A percentile compares a stretch with the other conserved stretches of the same genome.
These are phyloP conservation scores for Trimorus sp. DNA, from an alignment of 2,888 invertebrate species.

Conservation along the genomic window DNA sequence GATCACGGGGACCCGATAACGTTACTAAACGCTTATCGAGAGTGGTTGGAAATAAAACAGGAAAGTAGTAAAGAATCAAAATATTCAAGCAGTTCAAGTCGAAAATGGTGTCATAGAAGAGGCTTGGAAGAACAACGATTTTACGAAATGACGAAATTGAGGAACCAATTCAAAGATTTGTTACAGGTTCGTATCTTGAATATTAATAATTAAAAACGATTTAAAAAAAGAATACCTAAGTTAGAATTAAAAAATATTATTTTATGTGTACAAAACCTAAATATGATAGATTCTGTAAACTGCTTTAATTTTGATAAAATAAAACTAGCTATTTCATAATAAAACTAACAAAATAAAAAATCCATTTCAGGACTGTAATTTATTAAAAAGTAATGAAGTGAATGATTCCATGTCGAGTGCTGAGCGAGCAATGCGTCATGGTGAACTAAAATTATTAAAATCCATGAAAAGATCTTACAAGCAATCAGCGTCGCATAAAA, in stretches of 20 bases:
- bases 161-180: constrained; percentile 93
- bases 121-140: constrained; percentile 98
- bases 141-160: constrained; percentile 97
- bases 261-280: too few species aligned
- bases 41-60: constrained; percentile 93
- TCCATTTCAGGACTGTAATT: constrained; percentile 84
- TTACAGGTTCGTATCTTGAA: constrained; percentile 84
- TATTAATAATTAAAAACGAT: background rate
- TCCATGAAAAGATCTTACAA: constrained; percentile 89
- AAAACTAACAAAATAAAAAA: too few species aligned
- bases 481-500: constrained; percentile 87
- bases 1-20: constrained; percentile 98
- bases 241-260: too few species aligned
- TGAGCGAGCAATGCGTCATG: constrained; percentile 91
- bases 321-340: background rate
- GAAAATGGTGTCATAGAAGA: constrained; percentile 93
- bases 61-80: constrained; percentile 77
- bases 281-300: too few species aligned
- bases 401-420: constrained; percentile 84
- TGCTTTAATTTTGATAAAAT: too few species aligned
- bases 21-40: constrained; percentile 91
- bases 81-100: constrained; percentile 75
- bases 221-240: too few species aligned
- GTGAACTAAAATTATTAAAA: constrained; percentile 93
- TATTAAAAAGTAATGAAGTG: constrained; percentile 83